phyloP scores from a whole-genome alignment of 1,140 invertebrate species.

The Palaemon carinicauda region DNA sequence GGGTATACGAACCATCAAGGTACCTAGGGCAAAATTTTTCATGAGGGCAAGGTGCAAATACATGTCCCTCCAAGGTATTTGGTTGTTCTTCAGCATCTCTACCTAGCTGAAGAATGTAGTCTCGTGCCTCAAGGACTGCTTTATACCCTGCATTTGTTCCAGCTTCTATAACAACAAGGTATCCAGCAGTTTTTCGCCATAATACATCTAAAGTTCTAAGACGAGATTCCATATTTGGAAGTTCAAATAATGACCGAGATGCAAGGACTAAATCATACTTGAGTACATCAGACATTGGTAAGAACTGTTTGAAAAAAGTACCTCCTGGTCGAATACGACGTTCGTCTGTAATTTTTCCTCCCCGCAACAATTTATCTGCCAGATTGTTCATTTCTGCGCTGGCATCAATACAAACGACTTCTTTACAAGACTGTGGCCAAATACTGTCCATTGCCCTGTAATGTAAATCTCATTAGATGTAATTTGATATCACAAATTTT shows the following conservation, averaged over 20 bases:
- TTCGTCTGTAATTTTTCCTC: constrained; percentile 69
- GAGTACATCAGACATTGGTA: constrained; percentile 75
- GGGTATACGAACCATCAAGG: constrained; percentile 67
- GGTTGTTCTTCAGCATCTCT: neutral
- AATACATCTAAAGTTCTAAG: constrained; percentile 78
- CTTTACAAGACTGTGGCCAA: constrained; percentile 77
- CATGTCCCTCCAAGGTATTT: constrained; percentile 5
- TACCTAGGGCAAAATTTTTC: constrained; percentile 78
- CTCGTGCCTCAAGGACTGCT: constrained; percentile 66
- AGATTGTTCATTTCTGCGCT: constrained; percentile 83
- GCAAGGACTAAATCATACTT: constrained; percentile 83
- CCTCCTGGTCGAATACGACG: constrained; percentile 66
- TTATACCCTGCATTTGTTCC: constrained; percentile 81
- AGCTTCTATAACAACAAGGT: constrained; percentile 84
- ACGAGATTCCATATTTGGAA: constrained; percentile 73
- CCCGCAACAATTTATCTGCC: constrained; percentile 75
- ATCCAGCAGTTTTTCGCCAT: constrained; percentile 82
- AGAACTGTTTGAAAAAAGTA: constrained; percentile 81
- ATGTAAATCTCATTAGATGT: no score
- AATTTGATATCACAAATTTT: no score
- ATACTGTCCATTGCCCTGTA: constrained; percentile 76
- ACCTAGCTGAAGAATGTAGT: constrained; percentile 62
- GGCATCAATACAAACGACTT: constrained; percentile 84
- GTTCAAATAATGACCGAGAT: constrained; percentile 83
- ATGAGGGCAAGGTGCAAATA: constrained; percentile 74